Conservation (phyloP, 2,113 vertebrate genomes). For the Ellobius talpinus region DNA sequence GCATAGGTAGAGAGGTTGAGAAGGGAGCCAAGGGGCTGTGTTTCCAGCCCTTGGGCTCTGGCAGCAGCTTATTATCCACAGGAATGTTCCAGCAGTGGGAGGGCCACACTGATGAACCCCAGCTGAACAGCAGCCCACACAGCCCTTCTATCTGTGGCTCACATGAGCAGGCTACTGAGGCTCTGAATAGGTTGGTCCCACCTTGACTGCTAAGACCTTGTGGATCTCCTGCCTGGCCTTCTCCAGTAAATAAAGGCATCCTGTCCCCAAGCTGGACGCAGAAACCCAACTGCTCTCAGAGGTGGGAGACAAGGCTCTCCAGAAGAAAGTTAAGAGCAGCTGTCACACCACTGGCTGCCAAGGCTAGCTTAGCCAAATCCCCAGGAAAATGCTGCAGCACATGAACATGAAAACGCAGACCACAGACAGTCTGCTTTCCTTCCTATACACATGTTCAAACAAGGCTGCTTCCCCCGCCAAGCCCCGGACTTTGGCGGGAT, state of each 20-base stretch:
- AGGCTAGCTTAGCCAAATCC: conserved; percentile 78
- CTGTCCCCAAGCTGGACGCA: neutral
- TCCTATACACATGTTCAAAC: conserved; percentile 82
- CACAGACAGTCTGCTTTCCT: conserved; percentile 81
- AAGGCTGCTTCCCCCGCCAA: conserved; percentile 72
- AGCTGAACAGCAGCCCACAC: neutral
- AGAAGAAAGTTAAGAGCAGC: conserved; percentile 62
- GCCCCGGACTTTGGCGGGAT: conserved; percentile 57
- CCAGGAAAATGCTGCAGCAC: conserved; percentile 78
- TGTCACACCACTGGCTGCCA: conserved; percentile 69
- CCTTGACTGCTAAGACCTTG: neutral
- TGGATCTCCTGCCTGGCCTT: conserved; percentile 6
- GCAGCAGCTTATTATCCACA: neutral
- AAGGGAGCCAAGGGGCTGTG: neutral
- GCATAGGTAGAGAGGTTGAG: neutral
- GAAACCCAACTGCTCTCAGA: conserved; percentile 12
- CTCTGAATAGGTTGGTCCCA: neutral
- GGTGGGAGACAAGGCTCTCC: neutral
- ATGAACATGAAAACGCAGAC: conserved; percentile 80
- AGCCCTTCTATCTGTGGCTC: neutral
- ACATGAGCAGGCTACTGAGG: neutral
- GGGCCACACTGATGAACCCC: neutral
- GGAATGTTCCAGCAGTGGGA: neutral
- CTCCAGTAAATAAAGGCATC: neutral
- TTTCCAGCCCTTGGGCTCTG: neutral